Base-by-base conservation (phyloP, 2,888 invertebrate species). In the Cerastoderma edule region DNA sequence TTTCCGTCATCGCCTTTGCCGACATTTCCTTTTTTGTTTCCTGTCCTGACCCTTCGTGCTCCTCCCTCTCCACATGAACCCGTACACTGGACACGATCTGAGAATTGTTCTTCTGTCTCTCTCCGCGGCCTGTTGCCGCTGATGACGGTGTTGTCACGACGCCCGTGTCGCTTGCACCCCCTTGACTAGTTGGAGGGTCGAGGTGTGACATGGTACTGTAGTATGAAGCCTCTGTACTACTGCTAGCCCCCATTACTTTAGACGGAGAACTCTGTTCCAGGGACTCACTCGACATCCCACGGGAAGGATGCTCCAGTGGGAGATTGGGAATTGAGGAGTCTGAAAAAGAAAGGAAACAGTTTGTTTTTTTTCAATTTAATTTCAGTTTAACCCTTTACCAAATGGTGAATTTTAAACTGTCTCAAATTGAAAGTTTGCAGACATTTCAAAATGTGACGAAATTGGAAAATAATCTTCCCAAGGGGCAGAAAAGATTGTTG, bases 321-420 rank as follows among this genome's bases (percentile, higher is more conserved):
- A 81, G 73, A 69, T 73, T 78, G 27, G 81, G 81, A 44, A 81
- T 70, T 56, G 69, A 64, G 19, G 77, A 54, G 65, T 81, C 81
- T 81, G 78, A 13, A 76, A 71, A n/a, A 44, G 10, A 44, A 8
- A 13, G 16, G 16, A 16, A 16, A 13, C 16, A 53, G 22, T 53
- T 6, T 24, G 5, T 16, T 8, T 24, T 48, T 8, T 8, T 8
- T 4, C 48, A 48, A 8, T 8, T 16, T 24, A n/a, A n/a, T n/a
- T n/a, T n/a, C 44, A 44, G 44, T 44, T n/a, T n/a, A n/a, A n/a
- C n/a, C n/a, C n/a, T n/a, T n/a, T n/a, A n/a, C n/a, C n/a, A n/a
- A n/a, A n/a, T n/a, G n/a, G n/a, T n/a, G n/a, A n/a, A n/a, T n/a
- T n/a, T n/a, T n/a, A n/a, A n/a, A n/a, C n/a, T n/a, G n/a, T n/a